Base-by-base conservation (phyloP, 2,113 vertebrate species). In the Lipotes vexillifer region DNA sequence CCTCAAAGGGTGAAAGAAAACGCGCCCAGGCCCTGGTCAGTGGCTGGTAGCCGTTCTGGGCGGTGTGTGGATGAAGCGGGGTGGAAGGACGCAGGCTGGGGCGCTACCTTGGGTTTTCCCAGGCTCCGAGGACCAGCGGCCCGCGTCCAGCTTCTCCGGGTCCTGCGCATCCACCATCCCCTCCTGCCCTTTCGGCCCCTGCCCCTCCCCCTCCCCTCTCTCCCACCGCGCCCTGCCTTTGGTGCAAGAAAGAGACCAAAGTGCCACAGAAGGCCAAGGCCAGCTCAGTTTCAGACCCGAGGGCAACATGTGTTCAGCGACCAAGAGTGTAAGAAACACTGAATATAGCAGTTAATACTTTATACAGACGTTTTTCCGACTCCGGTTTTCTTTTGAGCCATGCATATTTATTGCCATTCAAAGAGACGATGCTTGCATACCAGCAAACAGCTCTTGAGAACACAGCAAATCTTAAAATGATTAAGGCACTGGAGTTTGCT, bases 251-350 rank as follows among this genome's bases (percentile, higher is more conserved):
- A 98, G 95, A 96, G 90, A 83, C 82, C 90, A 2, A 82, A 82
- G 41, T 92, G 95, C n/a, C 96, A 98, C 98, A 99, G 98, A 99
- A 98, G 93, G 88, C 95, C 90, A 98, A 98, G 96, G 84, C 90
- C 82, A 98, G 98, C 99, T 99, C 99, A 98, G 98, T 99, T 99
- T 99, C 99, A 99, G 98, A 99, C 98, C 98, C 96, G 96, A 98
- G 98, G 98, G 99, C 97, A 98, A 98, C 95, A 97, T 98, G 98
- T 98, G 98, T 98, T 99, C 98, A 98, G 86, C 46, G 94, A 97
- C 93, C 92, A 87, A 95, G 97, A 86, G 72, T 85, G 36, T 91
- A 99, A 99, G 98, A 99, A 98, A 98, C 98, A 98, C 87, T 96
- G 96, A 95, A 96, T 94, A 84, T 49, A 93, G 61, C 90, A 94